Evolutionary conservation across 1,140 invertebrate species (phyloP).

Genomic region (Choristoneura fumiferana): DNA sequence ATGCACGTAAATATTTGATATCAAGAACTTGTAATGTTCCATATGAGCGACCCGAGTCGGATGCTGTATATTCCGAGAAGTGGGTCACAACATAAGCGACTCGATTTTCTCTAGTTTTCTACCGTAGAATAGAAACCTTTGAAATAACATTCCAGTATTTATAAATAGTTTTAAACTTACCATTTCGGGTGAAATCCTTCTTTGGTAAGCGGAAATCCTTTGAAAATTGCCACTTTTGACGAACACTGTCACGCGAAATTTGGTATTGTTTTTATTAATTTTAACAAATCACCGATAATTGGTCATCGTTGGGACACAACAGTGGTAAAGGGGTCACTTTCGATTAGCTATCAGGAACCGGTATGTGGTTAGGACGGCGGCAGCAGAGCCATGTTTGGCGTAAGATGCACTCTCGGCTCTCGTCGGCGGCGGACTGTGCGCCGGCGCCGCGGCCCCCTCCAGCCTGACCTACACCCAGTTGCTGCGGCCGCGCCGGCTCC

Average conservation of each 20-base stretch:
- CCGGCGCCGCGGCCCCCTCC: slow-evolving; percentile 43
- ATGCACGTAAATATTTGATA: background rate
- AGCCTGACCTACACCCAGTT: slow-evolving; percentile 67
- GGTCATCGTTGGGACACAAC: slow-evolving; percentile 54
- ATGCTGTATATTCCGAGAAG: slow-evolving; percentile 27
- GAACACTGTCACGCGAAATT: slow-evolving; percentile 52
- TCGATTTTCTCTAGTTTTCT: slow-evolving; percentile 35
- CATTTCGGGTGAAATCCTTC: slow-evolving; percentile 47
- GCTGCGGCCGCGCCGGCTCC: slow-evolving; percentile 46
- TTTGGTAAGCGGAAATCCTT: slow-evolving; percentile 38
- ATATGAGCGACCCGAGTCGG: background rate
- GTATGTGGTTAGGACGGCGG: slow-evolving; percentile 33
- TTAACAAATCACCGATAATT: slow-evolving; percentile 37
- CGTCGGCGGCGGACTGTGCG: slow-evolving; percentile 54
- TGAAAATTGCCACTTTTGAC: slow-evolving; percentile 49
- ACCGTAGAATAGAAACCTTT: slow-evolving; percentile 21
- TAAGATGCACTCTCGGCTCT: slow-evolving; percentile 50
- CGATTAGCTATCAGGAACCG: slow-evolving; percentile 35
- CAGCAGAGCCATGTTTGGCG: slow-evolving; percentile 50
- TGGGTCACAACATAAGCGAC: slow-evolving; percentile 39
- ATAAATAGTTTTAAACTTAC: slow-evolving; percentile 39
- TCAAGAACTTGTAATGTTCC: background rate
- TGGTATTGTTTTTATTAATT: slow-evolving; percentile 27
- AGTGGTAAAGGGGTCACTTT: slow-evolving; percentile 53
- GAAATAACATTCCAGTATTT: slow-evolving; percentile 7